Evolutionary conservation across 1,140 invertebrate species (phyloP).

Genomic region (Sitophilus oryzae): DNA sequence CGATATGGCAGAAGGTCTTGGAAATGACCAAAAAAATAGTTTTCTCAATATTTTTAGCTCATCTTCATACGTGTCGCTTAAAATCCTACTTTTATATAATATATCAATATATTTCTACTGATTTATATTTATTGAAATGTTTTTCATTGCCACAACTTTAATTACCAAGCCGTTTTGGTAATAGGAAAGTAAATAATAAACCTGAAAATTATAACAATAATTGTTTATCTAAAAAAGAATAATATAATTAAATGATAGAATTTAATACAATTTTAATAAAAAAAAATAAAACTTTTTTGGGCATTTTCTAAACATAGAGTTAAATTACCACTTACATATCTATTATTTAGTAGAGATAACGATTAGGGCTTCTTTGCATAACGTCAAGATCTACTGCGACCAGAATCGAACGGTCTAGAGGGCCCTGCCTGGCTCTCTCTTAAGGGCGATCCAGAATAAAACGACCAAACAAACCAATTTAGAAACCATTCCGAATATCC

Average conservation of each 20-base stretch:
- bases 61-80: neutral
- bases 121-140: slow-evolving; percentile 5
- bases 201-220: slow-evolving; percentile 8
- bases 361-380: slow-evolving; percentile 3
- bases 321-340: slow-evolving; percentile 3
- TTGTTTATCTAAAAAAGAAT: slow-evolving; percentile 3
- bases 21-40: neutral
- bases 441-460: neutral
- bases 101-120: slow-evolving; percentile 8
- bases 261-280: slow-evolving; percentile 8
- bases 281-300: slow-evolving; percentile 1
- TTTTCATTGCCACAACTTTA: neutral
- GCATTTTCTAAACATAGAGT: slow-evolving; percentile 4
- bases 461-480: neutral
- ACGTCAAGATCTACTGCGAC: neutral
- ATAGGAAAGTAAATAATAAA: slow-evolving; percentile 5
- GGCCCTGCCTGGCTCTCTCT: neutral
- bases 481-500: neutral
- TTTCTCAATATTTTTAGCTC: neutral
- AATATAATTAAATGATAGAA: slow-evolving; percentile 1
- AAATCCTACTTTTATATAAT: slow-evolving; percentile 7
- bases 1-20: no score
- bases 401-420: neutral
- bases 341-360: slow-evolving; percentile 2
- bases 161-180: slow-evolving; percentile 4